phyloP scores from a whole-genome alignment of 2,797 vertebrate genomes.

The Typhlichthys subterraneus region DNA sequence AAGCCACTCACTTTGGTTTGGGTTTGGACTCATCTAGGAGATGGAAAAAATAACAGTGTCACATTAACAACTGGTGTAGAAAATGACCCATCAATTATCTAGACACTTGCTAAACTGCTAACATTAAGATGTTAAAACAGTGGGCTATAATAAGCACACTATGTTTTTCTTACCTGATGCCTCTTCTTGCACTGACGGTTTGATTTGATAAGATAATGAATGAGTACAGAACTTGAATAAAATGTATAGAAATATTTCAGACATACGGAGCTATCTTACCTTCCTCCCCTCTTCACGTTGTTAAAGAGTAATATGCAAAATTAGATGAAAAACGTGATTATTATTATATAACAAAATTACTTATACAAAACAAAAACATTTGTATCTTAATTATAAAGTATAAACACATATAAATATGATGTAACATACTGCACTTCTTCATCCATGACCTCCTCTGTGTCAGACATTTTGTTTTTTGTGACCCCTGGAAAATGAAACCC shows the following conservation, averaged over 20 bases:
- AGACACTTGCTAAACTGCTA: neutral
- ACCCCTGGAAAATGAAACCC: conserved; percentile 57
- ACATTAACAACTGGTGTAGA: neutral
- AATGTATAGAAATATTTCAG: neutral
- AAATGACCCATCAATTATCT: neutral
- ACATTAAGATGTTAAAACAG: too few species aligned
- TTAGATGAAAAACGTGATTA: neutral
- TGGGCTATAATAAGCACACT: neutral
- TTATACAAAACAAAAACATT: too few species aligned
- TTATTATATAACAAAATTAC: neutral
- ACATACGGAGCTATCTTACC: conserved; percentile 50
- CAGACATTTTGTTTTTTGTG: conserved; percentile 69
- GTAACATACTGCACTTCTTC: conserved; percentile 71
- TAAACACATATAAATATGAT: neutral
- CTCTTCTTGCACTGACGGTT: conserved; percentile 37
- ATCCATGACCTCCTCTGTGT: conserved; percentile 68
- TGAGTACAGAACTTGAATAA: conserved; percentile 6
- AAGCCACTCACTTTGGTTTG: conserved; percentile 74
- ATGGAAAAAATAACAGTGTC: neutral
- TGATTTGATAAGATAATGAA: conserved; percentile 10
- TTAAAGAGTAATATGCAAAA: conserved; percentile 9
- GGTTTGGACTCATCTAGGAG: conserved; percentile 69
- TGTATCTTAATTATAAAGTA: neutral
- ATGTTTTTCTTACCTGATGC: conserved; percentile 28
- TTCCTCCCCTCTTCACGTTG: conserved; percentile 64